These are phyloP conservation scores for Ligdia adustata DNA, from an alignment of 2,888 invertebrate genomes.

Conservation along the genomic window DNA sequence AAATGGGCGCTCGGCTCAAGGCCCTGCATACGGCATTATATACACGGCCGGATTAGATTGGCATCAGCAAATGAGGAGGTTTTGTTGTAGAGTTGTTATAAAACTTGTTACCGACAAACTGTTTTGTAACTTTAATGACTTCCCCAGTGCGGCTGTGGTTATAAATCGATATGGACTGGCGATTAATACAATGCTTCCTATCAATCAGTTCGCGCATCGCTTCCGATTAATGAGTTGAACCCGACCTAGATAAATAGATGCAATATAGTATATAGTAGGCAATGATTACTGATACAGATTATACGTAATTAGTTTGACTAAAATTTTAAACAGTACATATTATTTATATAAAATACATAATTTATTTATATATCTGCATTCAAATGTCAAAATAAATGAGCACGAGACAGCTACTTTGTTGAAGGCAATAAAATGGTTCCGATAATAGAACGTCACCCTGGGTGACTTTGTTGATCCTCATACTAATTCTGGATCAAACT, in stretches of 20 bases:
- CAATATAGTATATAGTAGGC: no score
- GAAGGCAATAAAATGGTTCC: constrained; percentile 1
- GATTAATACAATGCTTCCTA: constrained; percentile 16
- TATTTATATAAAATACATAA: no score
- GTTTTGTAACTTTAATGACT: constrained; percentile 7
- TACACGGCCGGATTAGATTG: constrained; percentile 24
- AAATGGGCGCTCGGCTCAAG: constrained; percentile 21
- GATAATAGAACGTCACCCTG: constrained; percentile 15
- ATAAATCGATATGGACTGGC: constrained; percentile 1
- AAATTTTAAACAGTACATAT: no score
- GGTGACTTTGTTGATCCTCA: constrained; percentile 19
- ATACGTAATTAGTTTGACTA: no score
- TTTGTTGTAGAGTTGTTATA: constrained; percentile 8
- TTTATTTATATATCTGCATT: no score
- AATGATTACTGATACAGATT: no score
- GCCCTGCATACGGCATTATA: no score
- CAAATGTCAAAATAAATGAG: no score
- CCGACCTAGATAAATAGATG: neutral
- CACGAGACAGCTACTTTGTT: no score
- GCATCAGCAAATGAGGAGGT: constrained; percentile 4
- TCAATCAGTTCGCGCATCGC: constrained; percentile 9
- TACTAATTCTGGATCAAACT: constrained; percentile 10
- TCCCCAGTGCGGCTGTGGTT: neutral
- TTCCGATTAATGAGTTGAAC: constrained; percentile 8
- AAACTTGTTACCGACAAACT: constrained; percentile 14